These are phyloP conservation scores for Alentia gelatinosa DNA, from an alignment of 2,888 invertebrate species.

Conservation along the genomic window DNA sequence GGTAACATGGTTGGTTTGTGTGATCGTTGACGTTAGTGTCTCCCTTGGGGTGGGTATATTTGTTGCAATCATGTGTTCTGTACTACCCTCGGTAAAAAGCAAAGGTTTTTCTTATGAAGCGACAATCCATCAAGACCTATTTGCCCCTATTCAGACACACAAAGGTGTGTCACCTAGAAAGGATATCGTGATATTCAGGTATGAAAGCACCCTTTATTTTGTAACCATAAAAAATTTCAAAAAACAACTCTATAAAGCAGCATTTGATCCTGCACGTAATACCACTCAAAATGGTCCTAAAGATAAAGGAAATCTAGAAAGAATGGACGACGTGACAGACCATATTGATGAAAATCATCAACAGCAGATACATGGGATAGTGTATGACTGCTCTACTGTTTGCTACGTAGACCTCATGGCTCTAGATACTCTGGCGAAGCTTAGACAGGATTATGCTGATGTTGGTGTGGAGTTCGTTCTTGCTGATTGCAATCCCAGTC, in stretches of 20 bases:
- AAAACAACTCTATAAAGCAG: slow-evolving; percentile 71
- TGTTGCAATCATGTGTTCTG: slow-evolving; percentile 73
- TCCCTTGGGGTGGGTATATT: slow-evolving; percentile 77
- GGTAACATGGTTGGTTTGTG: slow-evolving; percentile 72
- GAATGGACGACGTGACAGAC: not conserved
- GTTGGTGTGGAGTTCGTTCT: slow-evolving; percentile 68
- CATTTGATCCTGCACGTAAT: slow-evolving; percentile 70
- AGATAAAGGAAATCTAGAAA: not conserved
- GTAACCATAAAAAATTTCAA: slow-evolving; percentile 78
- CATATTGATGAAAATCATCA: not conserved
- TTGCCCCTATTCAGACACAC: not conserved
- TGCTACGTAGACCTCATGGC: slow-evolving; percentile 75
- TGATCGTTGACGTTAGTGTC: slow-evolving; percentile 77
- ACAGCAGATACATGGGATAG: not conserved
- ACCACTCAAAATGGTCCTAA: not conserved
- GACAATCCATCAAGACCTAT: not conserved
- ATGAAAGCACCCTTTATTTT: slow-evolving; percentile 76
- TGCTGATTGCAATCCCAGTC: slow-evolving; percentile 66
- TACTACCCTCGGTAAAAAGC: slow-evolving; percentile 75
- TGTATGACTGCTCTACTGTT: slow-evolving; percentile 74
- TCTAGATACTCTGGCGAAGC: slow-evolving; percentile 68
- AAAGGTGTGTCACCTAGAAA: slow-evolving; percentile 63
- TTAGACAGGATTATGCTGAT: slow-evolving; percentile 65
- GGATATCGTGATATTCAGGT: slow-evolving; percentile 76
- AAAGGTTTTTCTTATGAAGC: slow-evolving; percentile 66